Evolutionary conservation across 2,797 vertebrate genomes (phyloP).

Genomic region (Microhierax caerulescens): DNA sequence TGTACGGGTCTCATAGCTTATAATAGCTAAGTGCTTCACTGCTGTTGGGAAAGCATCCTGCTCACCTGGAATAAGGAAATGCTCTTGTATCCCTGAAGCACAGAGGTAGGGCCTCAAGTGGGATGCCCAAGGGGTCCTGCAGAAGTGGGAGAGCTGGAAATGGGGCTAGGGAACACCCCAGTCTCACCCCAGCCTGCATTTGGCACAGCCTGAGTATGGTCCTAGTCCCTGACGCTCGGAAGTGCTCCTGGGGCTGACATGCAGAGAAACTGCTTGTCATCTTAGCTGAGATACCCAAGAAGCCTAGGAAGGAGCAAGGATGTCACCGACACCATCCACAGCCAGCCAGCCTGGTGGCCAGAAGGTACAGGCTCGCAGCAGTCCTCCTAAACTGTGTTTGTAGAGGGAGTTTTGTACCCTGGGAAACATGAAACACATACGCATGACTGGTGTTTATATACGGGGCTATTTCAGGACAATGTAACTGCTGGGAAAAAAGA

Average conservation of each 20-base stretch:
- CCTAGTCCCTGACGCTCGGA: background rate
- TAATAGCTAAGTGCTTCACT: background rate
- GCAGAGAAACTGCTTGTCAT: background rate
- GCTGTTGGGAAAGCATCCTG: background rate
- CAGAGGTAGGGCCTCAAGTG: background rate
- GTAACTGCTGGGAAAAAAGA: background rate
- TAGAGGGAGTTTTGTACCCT: background rate
- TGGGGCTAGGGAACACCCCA: background rate
- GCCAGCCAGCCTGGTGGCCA: background rate
- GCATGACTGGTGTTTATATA: background rate
- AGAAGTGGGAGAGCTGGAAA: background rate
- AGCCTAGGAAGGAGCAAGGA: background rate
- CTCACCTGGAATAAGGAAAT: background rate
- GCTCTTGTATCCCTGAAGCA: background rate
- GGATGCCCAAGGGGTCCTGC: background rate
- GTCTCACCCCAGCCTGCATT: background rate
- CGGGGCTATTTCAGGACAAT: conserved; percentile 18
- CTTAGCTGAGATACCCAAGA: background rate
- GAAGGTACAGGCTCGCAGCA: background rate
- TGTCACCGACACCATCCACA: background rate
- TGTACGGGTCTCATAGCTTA: background rate
- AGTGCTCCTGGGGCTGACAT: background rate
- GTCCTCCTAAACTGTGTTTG: background rate
- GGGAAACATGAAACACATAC: background rate
- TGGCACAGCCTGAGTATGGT: background rate